phyloP scores from a whole-genome alignment of 2,113 vertebrate species.

The Salvator merianae region DNA sequence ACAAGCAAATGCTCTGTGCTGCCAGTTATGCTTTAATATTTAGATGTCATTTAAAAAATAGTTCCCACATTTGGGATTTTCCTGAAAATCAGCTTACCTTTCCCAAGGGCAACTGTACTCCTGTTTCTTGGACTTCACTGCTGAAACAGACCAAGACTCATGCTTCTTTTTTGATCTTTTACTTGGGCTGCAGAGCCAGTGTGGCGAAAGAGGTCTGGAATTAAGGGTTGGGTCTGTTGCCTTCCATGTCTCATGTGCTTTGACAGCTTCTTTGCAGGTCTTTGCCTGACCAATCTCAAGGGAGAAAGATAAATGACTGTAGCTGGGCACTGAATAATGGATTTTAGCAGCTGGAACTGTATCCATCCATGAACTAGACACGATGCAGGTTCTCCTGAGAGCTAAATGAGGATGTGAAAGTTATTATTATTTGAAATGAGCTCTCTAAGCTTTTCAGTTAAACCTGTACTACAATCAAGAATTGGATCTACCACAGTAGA shows the following conservation, averaged over 20 bases:
- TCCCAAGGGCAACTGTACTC: background rate
- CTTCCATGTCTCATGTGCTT: background rate
- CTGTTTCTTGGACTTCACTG: background rate
- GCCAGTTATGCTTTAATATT: background rate
- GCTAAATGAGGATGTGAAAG: conserved; percentile 9
- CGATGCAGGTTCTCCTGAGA: background rate
- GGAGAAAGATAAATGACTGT: background rate
- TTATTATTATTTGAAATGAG: conserved; percentile 16
- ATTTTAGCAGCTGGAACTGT: conserved; percentile 4
- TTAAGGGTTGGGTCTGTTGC: background rate
- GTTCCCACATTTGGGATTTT: background rate
- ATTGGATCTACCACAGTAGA: background rate
- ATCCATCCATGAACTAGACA: background rate
- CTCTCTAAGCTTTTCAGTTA: conserved; percentile 1
- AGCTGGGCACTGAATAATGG: background rate
- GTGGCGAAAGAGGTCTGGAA: background rate
- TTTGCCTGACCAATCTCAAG: background rate
- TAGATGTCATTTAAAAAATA: background rate
- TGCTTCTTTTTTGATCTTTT: background rate
- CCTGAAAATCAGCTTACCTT: background rate
- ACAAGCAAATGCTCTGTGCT: too few species aligned
- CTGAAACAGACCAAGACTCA: too few species aligned
- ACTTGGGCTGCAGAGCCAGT: background rate
- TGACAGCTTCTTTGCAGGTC: background rate
- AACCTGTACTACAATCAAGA: background rate